A percentile compares a stretch with the other conserved stretches of the same genome.
Evolutionary conservation across 2,888 invertebrate species (phyloP).

Genomic region (Stenotaenia linearis): DNA sequence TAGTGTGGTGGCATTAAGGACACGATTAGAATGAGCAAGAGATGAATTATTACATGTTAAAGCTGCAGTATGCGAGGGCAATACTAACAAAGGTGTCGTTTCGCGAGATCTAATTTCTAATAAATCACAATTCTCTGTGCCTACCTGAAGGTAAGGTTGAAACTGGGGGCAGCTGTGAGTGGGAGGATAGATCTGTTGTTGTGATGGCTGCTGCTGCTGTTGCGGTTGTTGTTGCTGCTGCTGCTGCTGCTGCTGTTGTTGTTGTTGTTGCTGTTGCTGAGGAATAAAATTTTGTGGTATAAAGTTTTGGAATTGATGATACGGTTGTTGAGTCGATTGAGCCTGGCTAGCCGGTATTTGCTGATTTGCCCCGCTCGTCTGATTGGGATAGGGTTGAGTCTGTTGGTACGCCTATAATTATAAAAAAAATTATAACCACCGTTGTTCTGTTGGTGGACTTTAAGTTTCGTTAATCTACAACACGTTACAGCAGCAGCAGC

Average conservation of each 20-base stretch:
- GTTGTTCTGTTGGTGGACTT: no score
- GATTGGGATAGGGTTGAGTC: constrained; percentile 3
- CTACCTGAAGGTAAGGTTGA: constrained; percentile 32
- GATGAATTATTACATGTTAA: constrained; percentile 7
- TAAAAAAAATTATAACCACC: constrained; percentile 40
- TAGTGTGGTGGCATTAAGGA: background rate
- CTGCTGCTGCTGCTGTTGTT: constrained; percentile 36
- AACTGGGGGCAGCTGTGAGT: constrained; percentile 24
- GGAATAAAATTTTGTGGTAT: constrained; percentile 16
- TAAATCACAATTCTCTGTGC: background rate
- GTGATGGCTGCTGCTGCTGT: constrained; percentile 1
- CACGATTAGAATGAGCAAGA: constrained; percentile 12
- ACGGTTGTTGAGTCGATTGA: constrained; percentile 49
- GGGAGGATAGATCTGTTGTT: constrained; percentile 14
- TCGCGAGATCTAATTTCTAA: background rate
- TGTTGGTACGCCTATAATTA: constrained; percentile 37
- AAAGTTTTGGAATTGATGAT: constrained; percentile 45
- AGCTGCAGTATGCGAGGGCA: constrained; percentile 19
- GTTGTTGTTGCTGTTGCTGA: constrained; percentile 33
- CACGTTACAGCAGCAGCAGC: background rate
- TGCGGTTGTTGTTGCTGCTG: constrained; percentile 39
- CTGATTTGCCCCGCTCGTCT: constrained; percentile 37
- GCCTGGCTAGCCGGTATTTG: constrained; percentile 39
- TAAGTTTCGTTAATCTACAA: no score
- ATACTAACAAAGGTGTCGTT: background rate